phyloP scores from a whole-genome alignment of 1,140 invertebrate genomes.

The Solen grandis region DNA sequence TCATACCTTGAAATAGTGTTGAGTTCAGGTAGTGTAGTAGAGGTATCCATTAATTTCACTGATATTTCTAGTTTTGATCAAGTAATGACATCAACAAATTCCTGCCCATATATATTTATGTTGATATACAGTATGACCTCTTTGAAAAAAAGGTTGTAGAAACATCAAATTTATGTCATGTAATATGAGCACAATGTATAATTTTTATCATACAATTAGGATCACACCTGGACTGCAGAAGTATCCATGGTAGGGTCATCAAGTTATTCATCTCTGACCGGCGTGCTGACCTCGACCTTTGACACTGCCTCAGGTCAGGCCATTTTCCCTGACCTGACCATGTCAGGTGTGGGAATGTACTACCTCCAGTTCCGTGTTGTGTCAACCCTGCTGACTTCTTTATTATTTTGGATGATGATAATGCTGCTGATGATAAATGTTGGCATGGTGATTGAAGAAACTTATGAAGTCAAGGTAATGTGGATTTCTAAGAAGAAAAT shows the following conservation, averaged over 20 bases:
- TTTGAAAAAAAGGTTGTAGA: background rate
- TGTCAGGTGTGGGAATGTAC: conserved; percentile 69
- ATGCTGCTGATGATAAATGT: conserved; percentile 61
- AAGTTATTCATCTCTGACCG: conserved; percentile 8
- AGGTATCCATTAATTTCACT: no score
- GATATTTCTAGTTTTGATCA: no score
- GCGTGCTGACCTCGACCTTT: conserved; percentile 22
- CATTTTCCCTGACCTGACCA: conserved; percentile 61
- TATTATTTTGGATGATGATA: conserved; percentile 38
- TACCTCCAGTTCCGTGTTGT: conserved; percentile 51
- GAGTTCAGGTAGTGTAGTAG: no score
- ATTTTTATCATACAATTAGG: background rate
- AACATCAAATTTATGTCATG: background rate
- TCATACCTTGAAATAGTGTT: no score
- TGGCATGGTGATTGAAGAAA: conserved; percentile 64
- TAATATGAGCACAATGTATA: background rate
- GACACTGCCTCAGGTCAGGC: conserved; percentile 32
- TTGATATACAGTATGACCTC: background rate
- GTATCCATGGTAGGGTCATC: conserved; percentile 17
- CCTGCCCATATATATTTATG: background rate
- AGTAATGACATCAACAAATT: background rate
- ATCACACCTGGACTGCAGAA: conserved; percentile 39
- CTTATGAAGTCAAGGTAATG: conserved; percentile 49
- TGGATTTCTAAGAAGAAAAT: no score
- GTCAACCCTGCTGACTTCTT: conserved; percentile 3